phyloP scores from a whole-genome alignment of 2,888 invertebrate genomes.

The Yponomeuta cagnagella region DNA sequence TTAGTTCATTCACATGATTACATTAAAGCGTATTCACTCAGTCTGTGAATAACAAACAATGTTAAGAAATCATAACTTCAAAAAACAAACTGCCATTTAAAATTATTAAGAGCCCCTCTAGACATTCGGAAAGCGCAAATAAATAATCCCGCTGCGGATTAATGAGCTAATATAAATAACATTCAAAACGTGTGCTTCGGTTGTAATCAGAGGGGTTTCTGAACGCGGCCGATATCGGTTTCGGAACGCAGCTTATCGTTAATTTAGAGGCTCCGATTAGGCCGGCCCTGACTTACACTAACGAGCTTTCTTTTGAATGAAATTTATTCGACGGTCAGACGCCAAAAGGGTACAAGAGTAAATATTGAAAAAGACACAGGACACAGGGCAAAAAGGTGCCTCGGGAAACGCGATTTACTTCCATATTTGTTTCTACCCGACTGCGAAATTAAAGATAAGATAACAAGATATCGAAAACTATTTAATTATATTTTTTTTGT shows the following conservation, averaged over 20 bases:
- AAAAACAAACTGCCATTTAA: slow-evolving; percentile 12
- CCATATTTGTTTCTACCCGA: not conserved
- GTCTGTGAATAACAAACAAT: not conserved
- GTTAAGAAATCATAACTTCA: slow-evolving; percentile 7
- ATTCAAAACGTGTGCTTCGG: slow-evolving; percentile 57
- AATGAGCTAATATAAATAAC: slow-evolving; percentile 46
- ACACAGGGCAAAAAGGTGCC: not conserved
- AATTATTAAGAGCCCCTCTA: slow-evolving; percentile 12
- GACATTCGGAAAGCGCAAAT: slow-evolving; percentile 13
- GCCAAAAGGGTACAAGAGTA: not conserved
- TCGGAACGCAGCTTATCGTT: slow-evolving; percentile 64
- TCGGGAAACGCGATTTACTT: not conserved
- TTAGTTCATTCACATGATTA: too few relatives aligned
- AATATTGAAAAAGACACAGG: not conserved
- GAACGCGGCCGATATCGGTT: slow-evolving; percentile 63
- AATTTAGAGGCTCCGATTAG: slow-evolving; percentile 73
- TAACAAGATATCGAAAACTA: too few relatives aligned
- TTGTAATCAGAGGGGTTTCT: slow-evolving; percentile 58
- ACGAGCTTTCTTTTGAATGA: slow-evolving; percentile 62
- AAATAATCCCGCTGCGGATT: slow-evolving; percentile 20
- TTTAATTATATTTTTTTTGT: too few relatives aligned
- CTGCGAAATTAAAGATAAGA: too few relatives aligned
- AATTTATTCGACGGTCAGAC: slow-evolving; percentile 39
- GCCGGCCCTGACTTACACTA: slow-evolving; percentile 60
- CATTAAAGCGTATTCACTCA: not conserved